Percentiles rank a stretch among this genome's conserved stretches.
phyloP scores from a whole-genome alignment of 1,140 invertebrate species.

The Glomeris maerens region DNA sequence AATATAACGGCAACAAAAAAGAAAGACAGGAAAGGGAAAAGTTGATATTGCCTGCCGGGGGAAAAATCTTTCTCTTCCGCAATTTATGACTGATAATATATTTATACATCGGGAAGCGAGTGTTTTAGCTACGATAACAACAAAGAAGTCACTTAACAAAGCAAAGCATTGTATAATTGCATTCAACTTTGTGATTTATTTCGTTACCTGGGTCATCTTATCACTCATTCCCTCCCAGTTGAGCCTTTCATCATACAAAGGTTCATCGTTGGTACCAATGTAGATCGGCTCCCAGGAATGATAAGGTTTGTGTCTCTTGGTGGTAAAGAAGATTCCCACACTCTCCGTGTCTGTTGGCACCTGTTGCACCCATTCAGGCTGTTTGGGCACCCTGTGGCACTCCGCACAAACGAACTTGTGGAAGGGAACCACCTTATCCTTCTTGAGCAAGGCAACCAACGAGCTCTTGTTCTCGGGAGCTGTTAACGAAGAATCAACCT shows the following conservation, averaged over 20 bases:
- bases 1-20: no score
- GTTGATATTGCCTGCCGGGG: no score
- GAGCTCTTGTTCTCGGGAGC: slow-evolving; percentile 21
- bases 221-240: slow-evolving; percentile 82
- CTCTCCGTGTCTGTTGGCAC: slow-evolving; percentile 36
- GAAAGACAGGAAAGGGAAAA: no score
- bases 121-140: background rate
- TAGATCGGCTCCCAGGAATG: slow-evolving; percentile 75
- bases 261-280: slow-evolving; percentile 54
- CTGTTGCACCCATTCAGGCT: slow-evolving; percentile 16
- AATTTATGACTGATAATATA: background rate
- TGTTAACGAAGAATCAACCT: slow-evolving; percentile 19
- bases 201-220: slow-evolving; percentile 34
- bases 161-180: background rate
- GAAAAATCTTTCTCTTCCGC: no score
- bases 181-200: background rate
- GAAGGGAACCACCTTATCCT: slow-evolving; percentile 24
- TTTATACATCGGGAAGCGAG: background rate
- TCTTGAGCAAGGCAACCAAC: slow-evolving; percentile 39
- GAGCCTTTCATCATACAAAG: slow-evolving; percentile 43
- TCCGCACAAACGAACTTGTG: slow-evolving; percentile 24
- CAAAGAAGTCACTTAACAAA: background rate
- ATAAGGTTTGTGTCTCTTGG: slow-evolving; percentile 60
- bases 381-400: slow-evolving; percentile 25
- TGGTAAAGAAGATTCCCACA: slow-evolving; percentile 65